Base-by-base conservation (phyloP, 2,888 invertebrate genomes). In the Scaptomyza polygonia region DNA sequence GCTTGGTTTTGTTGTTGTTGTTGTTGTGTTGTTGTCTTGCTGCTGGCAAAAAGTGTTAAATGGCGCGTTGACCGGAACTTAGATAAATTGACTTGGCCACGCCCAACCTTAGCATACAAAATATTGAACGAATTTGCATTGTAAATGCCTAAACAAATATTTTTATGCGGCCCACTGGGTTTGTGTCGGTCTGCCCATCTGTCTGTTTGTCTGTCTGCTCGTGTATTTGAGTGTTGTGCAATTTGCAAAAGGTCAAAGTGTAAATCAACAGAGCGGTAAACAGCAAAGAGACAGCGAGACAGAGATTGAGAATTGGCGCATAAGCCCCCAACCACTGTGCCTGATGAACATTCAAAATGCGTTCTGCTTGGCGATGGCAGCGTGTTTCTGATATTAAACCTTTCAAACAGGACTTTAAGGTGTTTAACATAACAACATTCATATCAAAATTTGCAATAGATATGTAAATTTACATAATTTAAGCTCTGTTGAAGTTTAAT, bases 81-180 rank as follows among this genome's bases (percentile, higher is more conserved):
- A 27, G 51, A 74, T 72, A 81, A 86, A 81, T 81, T 86, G 81
- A 81, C 87, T 87, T 71, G 79, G 76, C 66, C 72, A 77, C 73
- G 73, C 73, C 73, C 72, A 40, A n/a, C 16, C 8, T 16, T 18
- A 9, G 18, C 14, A 34, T 18, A 25, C 61, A 57, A 72, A 72
- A 61, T 69, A 81, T 77, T 77, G 77, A 85, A 82, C 65, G 87
- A 85, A 81, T 81, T 87, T 81, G 83, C 81, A 81, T 81, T 81
- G 87, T 81, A 79, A 85, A 79, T 85, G 79, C 81, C 81, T 81
- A 81, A 87, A 72, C 86, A 81, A 87, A 81, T 76, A 85, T 72
- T 77, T 77, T 73, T 65, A 56, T 72, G 61, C 34, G 77, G 51
- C 61, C 52, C 34, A 49, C 54, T 32, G 36, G 29, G 30, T 45